phyloP scores from a whole-genome alignment of 2,797 vertebrate genomes.

The Brachymystax lenok region DNA sequence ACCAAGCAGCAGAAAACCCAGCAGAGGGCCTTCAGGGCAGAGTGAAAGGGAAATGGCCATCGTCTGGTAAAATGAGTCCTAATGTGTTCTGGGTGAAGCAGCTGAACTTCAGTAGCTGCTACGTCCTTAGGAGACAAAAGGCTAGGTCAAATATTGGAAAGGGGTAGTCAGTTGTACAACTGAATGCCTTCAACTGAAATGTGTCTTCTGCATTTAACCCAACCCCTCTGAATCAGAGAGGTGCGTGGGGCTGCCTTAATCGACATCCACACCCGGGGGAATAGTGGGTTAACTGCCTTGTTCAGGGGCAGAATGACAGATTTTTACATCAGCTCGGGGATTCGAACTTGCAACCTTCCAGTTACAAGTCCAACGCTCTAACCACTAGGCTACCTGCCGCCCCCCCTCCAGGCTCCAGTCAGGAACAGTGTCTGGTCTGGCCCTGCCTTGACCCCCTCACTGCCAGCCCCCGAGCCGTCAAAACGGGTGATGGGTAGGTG shows the following conservation, averaged over 20 bases:
- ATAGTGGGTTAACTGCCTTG: too few relatives aligned
- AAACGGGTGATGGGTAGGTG: conserved; percentile 29
- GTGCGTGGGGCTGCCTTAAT: too few relatives aligned
- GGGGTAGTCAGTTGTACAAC: too few relatives aligned
- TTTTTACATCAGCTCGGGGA: too few relatives aligned
- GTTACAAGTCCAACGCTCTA: too few relatives aligned
- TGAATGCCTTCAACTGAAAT: too few relatives aligned
- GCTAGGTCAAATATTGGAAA: conserved; percentile 38
- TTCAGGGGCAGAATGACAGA: too few relatives aligned
- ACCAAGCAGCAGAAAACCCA: not conserved
- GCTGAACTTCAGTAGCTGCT: conserved; percentile 64
- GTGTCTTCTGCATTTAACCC: too few relatives aligned
- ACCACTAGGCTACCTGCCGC: too few relatives aligned
- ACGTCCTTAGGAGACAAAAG: conserved; percentile 71
- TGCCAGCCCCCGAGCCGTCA: conserved; percentile 16
- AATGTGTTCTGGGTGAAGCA: conserved; percentile 66
- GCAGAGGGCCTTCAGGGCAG: conserved; percentile 39
- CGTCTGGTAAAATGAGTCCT: conserved; percentile 72
- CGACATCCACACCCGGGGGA: too few relatives aligned
- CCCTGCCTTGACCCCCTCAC: conserved; percentile 24
- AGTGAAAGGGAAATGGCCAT: conserved; percentile 38
- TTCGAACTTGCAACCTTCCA: too few relatives aligned
- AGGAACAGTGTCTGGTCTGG: conserved; percentile 25
- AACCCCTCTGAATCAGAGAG: too few relatives aligned
- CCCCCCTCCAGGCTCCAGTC: conserved; percentile 28